Conservation (phyloP, 2,113 vertebrate genomes). For the Lathamus discolor region DNA sequence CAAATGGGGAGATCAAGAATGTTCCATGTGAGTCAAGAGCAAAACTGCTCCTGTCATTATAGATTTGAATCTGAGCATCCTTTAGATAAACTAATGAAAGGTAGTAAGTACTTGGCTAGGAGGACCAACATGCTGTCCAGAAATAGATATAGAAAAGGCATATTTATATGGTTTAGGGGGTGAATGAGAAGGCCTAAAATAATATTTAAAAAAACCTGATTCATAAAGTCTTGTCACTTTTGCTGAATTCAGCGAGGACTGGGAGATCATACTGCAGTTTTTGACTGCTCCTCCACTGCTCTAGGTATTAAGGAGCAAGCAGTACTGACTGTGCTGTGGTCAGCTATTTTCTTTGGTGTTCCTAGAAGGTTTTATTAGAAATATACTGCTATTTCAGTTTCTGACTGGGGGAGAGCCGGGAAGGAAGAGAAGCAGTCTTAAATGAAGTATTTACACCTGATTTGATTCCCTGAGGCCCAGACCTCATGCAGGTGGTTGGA, state of each 20-base stretch:
- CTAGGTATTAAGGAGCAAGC: not conserved
- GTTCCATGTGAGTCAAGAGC: not conserved
- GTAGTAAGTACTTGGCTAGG: not conserved
- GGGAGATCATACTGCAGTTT: not conserved
- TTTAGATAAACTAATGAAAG: not conserved
- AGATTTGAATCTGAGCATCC: not conserved
- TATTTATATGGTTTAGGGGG: not conserved
- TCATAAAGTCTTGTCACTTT: not conserved
- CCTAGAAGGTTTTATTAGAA: not conserved
- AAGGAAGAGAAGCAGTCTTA: not conserved
- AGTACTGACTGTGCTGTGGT: not conserved
- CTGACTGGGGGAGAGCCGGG: not conserved
- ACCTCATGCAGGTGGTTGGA: not conserved
- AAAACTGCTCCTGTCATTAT: not conserved
- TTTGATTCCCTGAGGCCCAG: not conserved
- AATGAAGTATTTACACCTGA: not conserved
- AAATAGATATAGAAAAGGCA: not conserved
- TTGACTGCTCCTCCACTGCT: not conserved
- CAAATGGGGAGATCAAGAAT: not conserved
- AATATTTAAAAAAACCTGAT: not conserved
- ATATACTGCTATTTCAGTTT: not conserved
- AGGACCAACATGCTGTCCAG: not conserved
- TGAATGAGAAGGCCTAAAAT: not conserved
- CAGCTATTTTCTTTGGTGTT: not conserved
- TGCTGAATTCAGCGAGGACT: not conserved